Base-by-base conservation (phyloP, 2,113 vertebrate genomes). In the Petrocephalus zakoni region DNA sequence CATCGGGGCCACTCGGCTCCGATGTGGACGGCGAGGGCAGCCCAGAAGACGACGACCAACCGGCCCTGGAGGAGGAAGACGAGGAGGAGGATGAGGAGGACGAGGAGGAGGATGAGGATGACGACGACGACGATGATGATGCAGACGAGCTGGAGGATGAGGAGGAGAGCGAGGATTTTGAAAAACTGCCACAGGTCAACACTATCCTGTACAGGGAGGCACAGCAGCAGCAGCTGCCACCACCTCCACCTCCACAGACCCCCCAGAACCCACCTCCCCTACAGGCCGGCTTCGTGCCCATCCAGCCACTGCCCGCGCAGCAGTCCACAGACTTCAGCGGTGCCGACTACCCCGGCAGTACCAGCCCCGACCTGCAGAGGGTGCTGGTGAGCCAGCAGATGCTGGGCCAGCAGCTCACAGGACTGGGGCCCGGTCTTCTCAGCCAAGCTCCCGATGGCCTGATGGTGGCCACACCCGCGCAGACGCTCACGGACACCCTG, bases 401-500 rank as follows among this genome's bases (percentile, higher is more conserved):
- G 95, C 95, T 97, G 94, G 97, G 95, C 94, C 96, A 95, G 94
- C 96, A 95, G 90, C 91, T 96, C 95, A 95, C 97, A 94, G 97
- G 97, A 93, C 96, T 99, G 93, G 97, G 96, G 91, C 96, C 97
- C 91, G 97, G 97, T 90, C 96, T 98, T 92, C 96, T 99, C 95
- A 95, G 97, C 94, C 97, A 98, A 95, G 96, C 97, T 93, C 93
- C 96, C 92, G 96, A 97, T 89, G 96, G 96, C 95, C 95, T 97
- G 95, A 97, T 97, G 97, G 96, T 97, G 95, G 97, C 97, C 93
- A 96, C 96, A 91, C 97, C 97, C 93, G 97, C 97, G 91, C 97
- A 97, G 95, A 97, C 96, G 92, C 98, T 99, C 95, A 99, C 98
- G 94, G 98, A 99, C 96, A 99, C 98, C 95, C 97, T 99, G 96